Conservation (phyloP, 1,140 invertebrate genomes). For the Lepidurus apus region DNA sequence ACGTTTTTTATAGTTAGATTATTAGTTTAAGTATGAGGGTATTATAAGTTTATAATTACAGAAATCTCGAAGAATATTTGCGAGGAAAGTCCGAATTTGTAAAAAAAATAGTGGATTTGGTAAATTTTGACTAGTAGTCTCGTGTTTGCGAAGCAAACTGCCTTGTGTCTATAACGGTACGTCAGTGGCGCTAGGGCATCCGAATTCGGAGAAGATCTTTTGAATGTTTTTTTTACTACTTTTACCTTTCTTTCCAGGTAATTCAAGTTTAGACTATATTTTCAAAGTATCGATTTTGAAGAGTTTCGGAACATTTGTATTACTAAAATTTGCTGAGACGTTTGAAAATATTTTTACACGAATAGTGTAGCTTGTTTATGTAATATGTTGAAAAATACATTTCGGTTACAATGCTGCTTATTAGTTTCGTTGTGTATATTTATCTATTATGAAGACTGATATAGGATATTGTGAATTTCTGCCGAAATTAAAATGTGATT, state of each 20-base stretch:
- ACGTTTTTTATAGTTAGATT: neutral
- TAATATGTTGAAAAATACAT: too few relatives aligned
- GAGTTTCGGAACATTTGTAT: neutral
- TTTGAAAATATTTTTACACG: too few relatives aligned
- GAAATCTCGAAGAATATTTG: neutral
- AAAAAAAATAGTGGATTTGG: conserved; percentile 6
- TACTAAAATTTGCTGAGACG: neutral
- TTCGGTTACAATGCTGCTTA: too few relatives aligned
- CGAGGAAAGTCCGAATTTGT: neutral
- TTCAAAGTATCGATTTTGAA: neutral
- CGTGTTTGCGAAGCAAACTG: neutral
- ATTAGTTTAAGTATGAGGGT: neutral
- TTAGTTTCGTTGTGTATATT: too few relatives aligned
- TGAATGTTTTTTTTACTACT: neutral
- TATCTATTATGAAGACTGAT: too few relatives aligned
- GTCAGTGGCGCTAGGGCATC: neutral
- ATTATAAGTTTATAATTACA: neutral
- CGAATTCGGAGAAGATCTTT: neutral
- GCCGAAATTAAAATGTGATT: too few relatives aligned
- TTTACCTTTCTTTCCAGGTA: neutral
- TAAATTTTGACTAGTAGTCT: conserved; percentile 1
- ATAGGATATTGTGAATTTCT: too few relatives aligned
- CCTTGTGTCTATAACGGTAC: neutral
- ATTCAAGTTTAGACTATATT: neutral
- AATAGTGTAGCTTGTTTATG: too few relatives aligned